A percentile compares a stretch with the other conserved stretches of the same genome.
These are phyloP conservation scores for Nibea coibor DNA, from an alignment of 2,113 vertebrate species.

Conservation along the genomic window DNA sequence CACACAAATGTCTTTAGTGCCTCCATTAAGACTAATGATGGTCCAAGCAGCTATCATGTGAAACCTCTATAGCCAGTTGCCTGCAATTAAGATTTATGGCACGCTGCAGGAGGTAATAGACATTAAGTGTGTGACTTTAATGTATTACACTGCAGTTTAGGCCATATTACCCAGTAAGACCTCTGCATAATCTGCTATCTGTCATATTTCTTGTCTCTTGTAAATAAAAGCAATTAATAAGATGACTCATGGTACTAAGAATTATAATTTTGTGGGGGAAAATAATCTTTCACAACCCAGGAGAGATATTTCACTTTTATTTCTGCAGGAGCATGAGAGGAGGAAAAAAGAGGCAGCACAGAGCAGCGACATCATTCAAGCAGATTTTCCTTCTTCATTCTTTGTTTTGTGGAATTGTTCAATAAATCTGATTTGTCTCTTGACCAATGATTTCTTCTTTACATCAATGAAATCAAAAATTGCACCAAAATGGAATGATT, in stretches of 20 bases:
- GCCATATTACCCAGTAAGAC: conserved; percentile 9
- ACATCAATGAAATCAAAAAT: neutral
- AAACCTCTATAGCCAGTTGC: conserved; percentile 43
- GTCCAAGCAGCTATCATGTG: conserved; percentile 43
- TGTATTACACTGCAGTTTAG: conserved; percentile 38
- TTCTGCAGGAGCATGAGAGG: neutral
- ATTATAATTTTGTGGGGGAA: neutral
- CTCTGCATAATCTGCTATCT: conserved; percentile 25
- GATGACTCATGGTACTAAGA: neutral
- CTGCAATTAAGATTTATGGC: conserved; percentile 63
- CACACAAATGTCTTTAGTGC: conserved; percentile 15
- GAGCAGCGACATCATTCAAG: no score
- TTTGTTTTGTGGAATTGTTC: neutral
- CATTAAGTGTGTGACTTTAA: conserved; percentile 57
- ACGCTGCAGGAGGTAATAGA: conserved; percentile 58
- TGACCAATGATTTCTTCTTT: neutral
- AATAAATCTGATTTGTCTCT: no score
- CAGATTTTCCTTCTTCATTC: no score
- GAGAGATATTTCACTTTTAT: neutral
- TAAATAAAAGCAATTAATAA: conserved; percentile 46
- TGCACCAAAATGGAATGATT: neutral
- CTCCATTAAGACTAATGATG: conserved; percentile 65
- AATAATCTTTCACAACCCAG: neutral
- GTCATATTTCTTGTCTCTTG: conserved; percentile 10
- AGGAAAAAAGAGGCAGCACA: neutral